These are phyloP conservation scores for Dendropsophus ebraccatus DNA, from an alignment of 2,113 vertebrate species.

Conservation along the genomic window DNA sequence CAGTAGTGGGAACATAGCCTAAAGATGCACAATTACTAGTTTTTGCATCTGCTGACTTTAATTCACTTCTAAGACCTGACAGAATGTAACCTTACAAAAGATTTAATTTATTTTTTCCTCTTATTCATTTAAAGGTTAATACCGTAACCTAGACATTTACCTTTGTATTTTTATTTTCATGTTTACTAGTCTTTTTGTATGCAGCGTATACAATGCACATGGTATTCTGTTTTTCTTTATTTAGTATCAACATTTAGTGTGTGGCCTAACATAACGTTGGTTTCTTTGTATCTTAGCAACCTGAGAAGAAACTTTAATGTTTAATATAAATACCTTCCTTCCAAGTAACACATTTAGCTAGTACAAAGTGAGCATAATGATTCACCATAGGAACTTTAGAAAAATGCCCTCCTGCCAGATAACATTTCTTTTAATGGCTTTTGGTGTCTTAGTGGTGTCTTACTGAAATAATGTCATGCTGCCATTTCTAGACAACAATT, in stretches of 20 bases:
- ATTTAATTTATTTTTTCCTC: neutral
- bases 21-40: neutral
- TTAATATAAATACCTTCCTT: constrained; percentile 38
- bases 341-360: constrained; percentile 50
- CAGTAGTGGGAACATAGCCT: too few relatives aligned
- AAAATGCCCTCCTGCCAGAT: constrained; percentile 56
- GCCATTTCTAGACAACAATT: constrained; percentile 54
- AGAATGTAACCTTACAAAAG: neutral
- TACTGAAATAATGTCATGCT: constrained; percentile 57
- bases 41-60: neutral
- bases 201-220: neutral
- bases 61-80: neutral
- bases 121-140: neutral
- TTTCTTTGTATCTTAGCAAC: constrained; percentile 47
- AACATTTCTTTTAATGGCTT: constrained; percentile 36
- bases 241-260: constrained; percentile 1
- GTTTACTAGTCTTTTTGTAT: neutral
- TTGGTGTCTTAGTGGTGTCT: constrained; percentile 59
- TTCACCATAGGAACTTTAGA: constrained; percentile 56
- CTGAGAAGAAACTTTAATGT: constrained; percentile 28
- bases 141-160: neutral
- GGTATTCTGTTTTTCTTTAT: neutral
- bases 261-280: constrained; percentile 12
- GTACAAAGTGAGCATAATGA: constrained; percentile 50
- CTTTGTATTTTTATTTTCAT: neutral